Evolutionary conservation across 1,140 invertebrate genomes (phyloP), one percentile per base, ranked within the genome.

Genomic region (Bursaphelenchus mucronatus): DNA sequence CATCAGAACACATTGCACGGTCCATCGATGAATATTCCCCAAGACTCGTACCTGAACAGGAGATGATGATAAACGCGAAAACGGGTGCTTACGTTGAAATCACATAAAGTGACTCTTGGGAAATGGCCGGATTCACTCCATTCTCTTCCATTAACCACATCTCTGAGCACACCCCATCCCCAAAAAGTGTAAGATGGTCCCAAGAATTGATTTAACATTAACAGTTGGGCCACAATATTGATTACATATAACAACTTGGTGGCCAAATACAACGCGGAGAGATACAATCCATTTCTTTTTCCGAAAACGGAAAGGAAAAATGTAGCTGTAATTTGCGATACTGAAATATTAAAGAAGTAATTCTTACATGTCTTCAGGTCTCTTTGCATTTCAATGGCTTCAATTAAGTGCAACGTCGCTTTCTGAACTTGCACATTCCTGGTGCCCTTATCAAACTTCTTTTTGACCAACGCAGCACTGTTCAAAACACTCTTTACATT

Each of bases 141-240:
- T 58, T 82, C 78, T 13, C 72, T 63, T 45, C 84, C 83, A 52
- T 73, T 72, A 9, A 80, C 72, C 13, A 86, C 63, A 64, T 83
- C 81, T 40, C 73, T 57, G 0, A 85, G 52, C 17, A 85, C 82
- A 66, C 84, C 82, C 8, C 82, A 70, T 17, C 85, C 85, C 75
- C 84, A 85, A 59, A 84, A 74, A 50, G 82, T 78, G 67, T 82
- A 85, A 59, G 84, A 82, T 41, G 80, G 79, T 39, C 83, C 84
- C 49, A 86, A 78, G 74, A 85, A 86, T 11, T 76, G 76, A 63
- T 84, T 83, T 39, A 85, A 73, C 30, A 85, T 76, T 66, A 84
- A 82, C 69, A 85, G 82, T 71, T 86, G 85, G 43, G 81, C 75
- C 17, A 86, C 68, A 39, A 84, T 81, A 67, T 85, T 86, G 15